Percentiles rank a stretch among this genome's conserved stretches.
These are phyloP conservation scores for Eristalinus sepulchralis DNA, from an alignment of 2,888 invertebrate genomes.

Conservation along the genomic window DNA sequence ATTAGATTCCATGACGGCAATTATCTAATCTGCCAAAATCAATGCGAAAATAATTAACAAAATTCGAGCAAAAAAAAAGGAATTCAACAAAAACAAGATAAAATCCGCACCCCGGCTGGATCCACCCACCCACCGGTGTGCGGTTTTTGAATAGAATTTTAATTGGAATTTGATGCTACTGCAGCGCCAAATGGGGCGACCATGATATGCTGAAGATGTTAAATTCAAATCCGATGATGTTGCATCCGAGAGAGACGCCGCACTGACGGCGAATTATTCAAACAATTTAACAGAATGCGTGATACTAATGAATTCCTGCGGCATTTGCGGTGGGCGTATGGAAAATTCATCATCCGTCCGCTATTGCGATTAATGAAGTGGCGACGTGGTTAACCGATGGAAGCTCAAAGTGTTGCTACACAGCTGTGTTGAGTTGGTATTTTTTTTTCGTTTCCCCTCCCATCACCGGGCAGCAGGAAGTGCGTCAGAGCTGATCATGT, in stretches of 20 bases:
- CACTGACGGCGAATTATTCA: background rate
- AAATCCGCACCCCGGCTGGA: background rate
- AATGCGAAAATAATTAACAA: slow-evolving; percentile 46
- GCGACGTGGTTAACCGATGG: background rate
- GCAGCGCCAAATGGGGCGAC: background rate
- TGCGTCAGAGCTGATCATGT: background rate
- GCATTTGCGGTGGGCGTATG: background rate
- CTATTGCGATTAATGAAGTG: slow-evolving; percentile 13
- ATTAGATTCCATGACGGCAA: slow-evolving; percentile 40
- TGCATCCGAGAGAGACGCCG: background rate
- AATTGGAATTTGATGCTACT: slow-evolving; percentile 31
- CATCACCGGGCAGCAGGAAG: no score
- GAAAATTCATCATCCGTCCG: background rate
- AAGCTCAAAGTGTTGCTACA: background rate
- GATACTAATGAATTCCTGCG: slow-evolving; percentile 3
- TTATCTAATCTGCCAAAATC: slow-evolving; percentile 35
- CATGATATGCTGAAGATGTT: background rate
- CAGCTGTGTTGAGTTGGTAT: background rate
- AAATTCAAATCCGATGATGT: background rate
- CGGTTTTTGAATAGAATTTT: slow-evolving; percentile 27
- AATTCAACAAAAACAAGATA: background rate
- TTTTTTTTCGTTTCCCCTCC: background rate
- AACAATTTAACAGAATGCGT: background rate
- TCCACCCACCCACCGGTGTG: background rate
- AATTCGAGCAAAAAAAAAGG: slow-evolving; percentile 26